A percentile compares a stretch with the other conserved stretches of the same genome.
phyloP scores from a whole-genome alignment of 2,888 invertebrate species.

The Phorcus lineatus region DNA sequence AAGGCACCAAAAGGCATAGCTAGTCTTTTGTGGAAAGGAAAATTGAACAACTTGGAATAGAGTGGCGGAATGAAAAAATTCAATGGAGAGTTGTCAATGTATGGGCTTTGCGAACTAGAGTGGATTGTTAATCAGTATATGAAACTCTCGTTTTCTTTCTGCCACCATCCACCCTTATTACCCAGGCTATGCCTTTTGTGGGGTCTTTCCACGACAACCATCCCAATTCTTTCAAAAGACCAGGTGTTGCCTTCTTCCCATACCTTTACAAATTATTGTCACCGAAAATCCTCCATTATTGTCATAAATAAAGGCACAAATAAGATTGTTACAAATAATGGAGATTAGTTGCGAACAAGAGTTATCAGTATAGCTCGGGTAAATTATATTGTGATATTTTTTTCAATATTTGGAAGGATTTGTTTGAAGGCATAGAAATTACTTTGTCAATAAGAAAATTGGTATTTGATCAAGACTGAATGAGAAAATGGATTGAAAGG shows the following conservation, averaged over 20 bases:
- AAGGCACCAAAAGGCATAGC: conserved; percentile 1
- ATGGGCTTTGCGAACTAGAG: not conserved
- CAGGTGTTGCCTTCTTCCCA: not conserved
- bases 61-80: not conserved
- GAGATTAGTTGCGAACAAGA: no score
- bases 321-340: no score
- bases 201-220: not conserved
- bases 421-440: no score
- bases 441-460: no score
- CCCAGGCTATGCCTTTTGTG: not conserved
- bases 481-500: no score
- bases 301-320: no score
- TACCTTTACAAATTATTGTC: no score
- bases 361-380: no score
- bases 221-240: not conserved
- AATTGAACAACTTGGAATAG: not conserved
- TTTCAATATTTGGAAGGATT: no score
- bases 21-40: not conserved
- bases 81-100: not conserved
- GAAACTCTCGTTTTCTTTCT: not conserved
- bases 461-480: no score
- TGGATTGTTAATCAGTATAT: not conserved
- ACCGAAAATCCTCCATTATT: no score
- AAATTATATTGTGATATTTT: no score
- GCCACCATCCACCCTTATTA: not conserved